Conservation (phyloP, 2,113 vertebrate genomes). For the Sprattus sprattus region DNA sequence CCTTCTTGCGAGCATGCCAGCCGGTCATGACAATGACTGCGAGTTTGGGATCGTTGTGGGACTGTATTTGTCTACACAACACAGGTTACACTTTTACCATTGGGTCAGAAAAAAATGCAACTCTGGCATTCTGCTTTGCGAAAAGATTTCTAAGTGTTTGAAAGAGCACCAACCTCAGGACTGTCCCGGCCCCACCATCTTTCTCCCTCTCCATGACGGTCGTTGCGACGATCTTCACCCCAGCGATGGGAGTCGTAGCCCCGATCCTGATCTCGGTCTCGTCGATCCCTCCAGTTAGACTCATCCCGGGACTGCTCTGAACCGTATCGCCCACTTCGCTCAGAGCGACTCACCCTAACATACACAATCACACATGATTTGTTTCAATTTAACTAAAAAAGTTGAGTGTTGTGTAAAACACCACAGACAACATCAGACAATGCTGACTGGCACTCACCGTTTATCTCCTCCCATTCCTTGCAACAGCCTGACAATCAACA, state of each 20-base stretch:
- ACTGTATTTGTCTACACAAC: too few species aligned
- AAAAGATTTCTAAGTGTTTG: background rate
- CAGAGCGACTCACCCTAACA: conserved; percentile 87
- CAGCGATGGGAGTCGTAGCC: conserved; percentile 85
- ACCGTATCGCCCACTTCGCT: conserved; percentile 92
- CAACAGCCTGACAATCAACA: conserved; percentile 7
- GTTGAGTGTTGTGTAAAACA: background rate
- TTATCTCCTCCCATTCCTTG: conserved; percentile 90
- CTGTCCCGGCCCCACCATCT: conserved; percentile 85
- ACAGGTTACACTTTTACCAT: too few species aligned
- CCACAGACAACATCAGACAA: background rate
- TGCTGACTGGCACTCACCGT: conserved; percentile 71
- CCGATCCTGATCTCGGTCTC: conserved; percentile 75
- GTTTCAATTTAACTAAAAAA: background rate
- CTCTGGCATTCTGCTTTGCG: too few species aligned
- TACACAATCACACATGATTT: background rate
- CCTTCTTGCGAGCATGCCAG: too few species aligned
- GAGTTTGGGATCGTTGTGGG: too few species aligned
- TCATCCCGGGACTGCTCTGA: conserved; percentile 87
- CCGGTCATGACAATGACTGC: too few species aligned
- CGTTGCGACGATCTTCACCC: conserved; percentile 83
- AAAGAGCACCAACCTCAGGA: conserved; percentile 70
- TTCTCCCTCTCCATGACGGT: conserved; percentile 83
- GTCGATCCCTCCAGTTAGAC: conserved; percentile 82
- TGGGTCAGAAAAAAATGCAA: too few species aligned